Percentiles rank a stretch among this genome's conserved stretches.
Conservation (phyloP, 2,113 vertebrate genomes). For the Neopipo cinnamomea region DNA sequence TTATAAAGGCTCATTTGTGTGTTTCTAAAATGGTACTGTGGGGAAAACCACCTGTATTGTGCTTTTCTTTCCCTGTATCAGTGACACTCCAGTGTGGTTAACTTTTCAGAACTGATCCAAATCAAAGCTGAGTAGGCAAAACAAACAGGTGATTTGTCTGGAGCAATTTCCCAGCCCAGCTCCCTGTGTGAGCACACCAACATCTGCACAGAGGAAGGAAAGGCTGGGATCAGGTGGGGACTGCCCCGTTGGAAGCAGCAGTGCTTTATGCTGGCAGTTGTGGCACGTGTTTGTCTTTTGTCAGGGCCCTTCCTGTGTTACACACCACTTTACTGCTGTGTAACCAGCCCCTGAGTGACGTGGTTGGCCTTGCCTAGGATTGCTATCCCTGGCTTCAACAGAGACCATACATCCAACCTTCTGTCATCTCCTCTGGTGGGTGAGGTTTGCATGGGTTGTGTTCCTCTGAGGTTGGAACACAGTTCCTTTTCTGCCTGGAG, state of each 20-base stretch:
- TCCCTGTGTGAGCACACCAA: background rate
- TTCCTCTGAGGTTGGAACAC: background rate
- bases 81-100: background rate
- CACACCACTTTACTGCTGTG: background rate
- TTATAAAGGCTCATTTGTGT: background rate
- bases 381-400: background rate
- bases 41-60: background rate
- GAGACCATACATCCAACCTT: background rate
- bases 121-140: background rate
- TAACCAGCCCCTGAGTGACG: background rate
- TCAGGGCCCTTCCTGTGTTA: background rate
- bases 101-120: background rate
- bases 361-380: background rate
- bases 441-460: constrained; percentile 10
- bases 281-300: background rate
- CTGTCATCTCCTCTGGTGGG: background rate
- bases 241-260: background rate
- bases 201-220: background rate
- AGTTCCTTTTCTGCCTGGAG: background rate
- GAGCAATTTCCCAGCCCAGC: background rate
- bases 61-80: background rate
- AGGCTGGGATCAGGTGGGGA: background rate
- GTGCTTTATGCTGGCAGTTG: background rate
- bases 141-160: background rate
- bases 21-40: background rate